Evolutionary conservation across 1,140 invertebrate genomes (phyloP).

Genomic region (Drosophila kurseongensis): DNA sequence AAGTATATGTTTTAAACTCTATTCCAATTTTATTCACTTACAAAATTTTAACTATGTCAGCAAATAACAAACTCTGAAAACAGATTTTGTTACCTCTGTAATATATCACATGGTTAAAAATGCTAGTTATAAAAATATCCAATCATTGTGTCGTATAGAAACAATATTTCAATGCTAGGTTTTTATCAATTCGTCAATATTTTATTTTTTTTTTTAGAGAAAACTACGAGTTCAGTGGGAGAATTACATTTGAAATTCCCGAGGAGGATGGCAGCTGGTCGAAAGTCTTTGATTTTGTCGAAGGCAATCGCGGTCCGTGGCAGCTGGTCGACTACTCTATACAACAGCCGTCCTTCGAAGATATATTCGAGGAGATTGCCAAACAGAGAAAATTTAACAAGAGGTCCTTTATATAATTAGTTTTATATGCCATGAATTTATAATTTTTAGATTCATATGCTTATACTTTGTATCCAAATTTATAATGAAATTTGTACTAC

Average conservation of each 20-base stretch:
- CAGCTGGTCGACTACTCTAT: constrained; percentile 92
- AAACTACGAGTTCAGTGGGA: constrained; percentile 59
- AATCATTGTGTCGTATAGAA: no score
- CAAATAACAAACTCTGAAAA: no score
- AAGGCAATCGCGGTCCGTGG: constrained; percentile 86
- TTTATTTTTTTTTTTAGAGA: constrained; percentile 80
- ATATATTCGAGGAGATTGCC: constrained; percentile 86
- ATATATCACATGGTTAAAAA: no score
- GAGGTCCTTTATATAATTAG: background rate
- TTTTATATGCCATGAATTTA: no score
- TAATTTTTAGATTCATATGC: no score
- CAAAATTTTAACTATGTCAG: no score
- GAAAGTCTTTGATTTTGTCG: constrained; percentile 90
- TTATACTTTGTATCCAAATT: no score
- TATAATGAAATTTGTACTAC: no score
- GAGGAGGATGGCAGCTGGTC: constrained; percentile 87
- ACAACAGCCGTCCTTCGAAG: constrained; percentile 92
- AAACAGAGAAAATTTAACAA: background rate
- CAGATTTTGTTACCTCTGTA: no score
- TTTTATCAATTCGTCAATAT: constrained; percentile 2
- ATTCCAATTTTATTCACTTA: no score
- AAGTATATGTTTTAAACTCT: constrained; percentile 3
- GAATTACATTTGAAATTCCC: constrained; percentile 89
- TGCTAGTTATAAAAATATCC: no score
- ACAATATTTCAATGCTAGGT: no score